phyloP scores from a whole-genome alignment of 2,113 vertebrate species.

The Zingel zingel region DNA sequence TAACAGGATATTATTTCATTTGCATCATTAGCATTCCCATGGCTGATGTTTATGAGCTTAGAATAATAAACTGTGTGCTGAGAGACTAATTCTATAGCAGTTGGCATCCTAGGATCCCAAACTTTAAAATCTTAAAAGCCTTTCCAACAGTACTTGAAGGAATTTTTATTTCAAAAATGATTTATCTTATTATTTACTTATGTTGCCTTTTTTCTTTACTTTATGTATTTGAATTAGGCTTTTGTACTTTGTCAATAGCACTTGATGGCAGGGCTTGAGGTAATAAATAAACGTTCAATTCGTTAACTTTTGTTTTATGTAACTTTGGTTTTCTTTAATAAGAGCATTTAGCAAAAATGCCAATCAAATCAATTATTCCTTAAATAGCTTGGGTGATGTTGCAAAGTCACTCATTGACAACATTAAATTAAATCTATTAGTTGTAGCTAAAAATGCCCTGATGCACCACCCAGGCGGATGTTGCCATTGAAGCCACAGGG shows the following conservation, averaged over 20 bases:
- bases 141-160: background rate
- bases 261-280: background rate
- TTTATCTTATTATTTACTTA: background rate
- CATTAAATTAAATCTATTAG: background rate
- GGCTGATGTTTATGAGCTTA: background rate
- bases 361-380: background rate
- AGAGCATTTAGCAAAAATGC: background rate
- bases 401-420: background rate
- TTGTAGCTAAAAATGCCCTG: slow-evolving; percentile 35
- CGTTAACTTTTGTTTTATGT: background rate
- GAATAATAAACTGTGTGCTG: background rate
- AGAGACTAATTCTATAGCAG: background rate
- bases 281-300: background rate
- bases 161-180: background rate
- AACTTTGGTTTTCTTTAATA: background rate
- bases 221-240: background rate
- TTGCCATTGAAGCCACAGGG: slow-evolving; percentile 36
- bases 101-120: background rate
- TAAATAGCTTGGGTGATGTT: background rate
- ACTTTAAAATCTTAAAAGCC: background rate
- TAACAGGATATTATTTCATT: background rate
- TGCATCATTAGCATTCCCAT: background rate
- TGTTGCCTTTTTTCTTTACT: too few species aligned
- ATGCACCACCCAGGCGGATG: slow-evolving; percentile 44
- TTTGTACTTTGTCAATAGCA: background rate